These are phyloP conservation scores for Pedionomus torquatus DNA, from an alignment of 2,113 vertebrate genomes.

Conservation along the genomic window DNA sequence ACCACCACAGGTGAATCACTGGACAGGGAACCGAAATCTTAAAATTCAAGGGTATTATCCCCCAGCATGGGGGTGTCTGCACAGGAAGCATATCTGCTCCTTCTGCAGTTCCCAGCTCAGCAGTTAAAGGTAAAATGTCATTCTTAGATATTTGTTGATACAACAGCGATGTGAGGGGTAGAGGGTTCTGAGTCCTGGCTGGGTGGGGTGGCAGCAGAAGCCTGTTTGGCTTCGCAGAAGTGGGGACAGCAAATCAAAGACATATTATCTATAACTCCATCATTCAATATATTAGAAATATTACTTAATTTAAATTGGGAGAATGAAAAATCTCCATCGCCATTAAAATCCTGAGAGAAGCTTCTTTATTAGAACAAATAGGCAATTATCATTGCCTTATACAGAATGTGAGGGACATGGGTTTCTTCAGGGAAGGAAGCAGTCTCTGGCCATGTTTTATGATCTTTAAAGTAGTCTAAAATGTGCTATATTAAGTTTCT, in stretches of 20 bases:
- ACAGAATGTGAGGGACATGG: not conserved
- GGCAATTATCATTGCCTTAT: not conserved
- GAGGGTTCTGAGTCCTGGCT: not conserved
- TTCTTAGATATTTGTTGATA: not conserved
- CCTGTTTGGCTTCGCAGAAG: not conserved
- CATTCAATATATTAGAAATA: not conserved
- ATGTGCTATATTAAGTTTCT: not conserved
- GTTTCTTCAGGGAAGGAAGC: not conserved
- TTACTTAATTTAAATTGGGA: not conserved
- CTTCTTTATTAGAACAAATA: not conserved
- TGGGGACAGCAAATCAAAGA: not conserved
- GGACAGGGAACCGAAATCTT: not conserved
- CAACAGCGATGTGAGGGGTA: not conserved
- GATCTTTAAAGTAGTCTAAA: not conserved
- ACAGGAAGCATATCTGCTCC: not conserved
- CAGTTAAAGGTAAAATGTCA: not conserved
- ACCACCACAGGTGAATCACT: not conserved
- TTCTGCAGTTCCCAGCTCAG: not conserved
- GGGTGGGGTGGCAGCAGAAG: not conserved
- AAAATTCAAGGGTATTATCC: not conserved
- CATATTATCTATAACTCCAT: not conserved
- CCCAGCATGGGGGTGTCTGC: rapidly evolving
- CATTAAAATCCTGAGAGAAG: not conserved
- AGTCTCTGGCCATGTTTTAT: not conserved
- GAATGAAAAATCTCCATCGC: not conserved